Evolutionary conservation across 1,140 invertebrate species (phyloP), one percentile per base, ranked within the genome.

Genomic region (Ectropis grisescens): DNA sequence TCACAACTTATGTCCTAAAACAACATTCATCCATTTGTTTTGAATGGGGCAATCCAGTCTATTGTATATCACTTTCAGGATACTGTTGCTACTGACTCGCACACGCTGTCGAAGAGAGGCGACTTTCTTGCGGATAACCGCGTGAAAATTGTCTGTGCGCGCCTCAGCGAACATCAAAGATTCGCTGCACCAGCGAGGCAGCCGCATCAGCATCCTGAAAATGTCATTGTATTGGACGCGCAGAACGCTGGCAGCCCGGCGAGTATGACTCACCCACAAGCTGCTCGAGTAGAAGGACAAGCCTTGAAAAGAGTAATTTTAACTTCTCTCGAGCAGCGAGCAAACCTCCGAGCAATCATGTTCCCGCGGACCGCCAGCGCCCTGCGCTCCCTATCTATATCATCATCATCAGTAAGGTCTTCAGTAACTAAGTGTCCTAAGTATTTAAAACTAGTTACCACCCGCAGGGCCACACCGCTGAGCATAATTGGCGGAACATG

Each of bases 121-220:
- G 5, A 6, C 14, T 13, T 31, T 31, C 28, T 31, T 16, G 1
- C 27, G 4, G 1, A 31, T 11, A 8, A 22, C 23, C n/a, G 29
- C 16, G 2, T 31, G 16, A 11, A 13, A 32, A 4, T 12, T 11
- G 13, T 32, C 30, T 13, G 11, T 32, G 6, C 12, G 16, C 8
- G 30, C 19, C 12, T 22, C 30, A 1, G 30, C 16, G 9, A 32
- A 32, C 16, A 32, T 32, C 9, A 7, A 4, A 2, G 30, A 13
- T 2, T 11, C 27, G 7, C 27, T 28, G 27, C 27, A 28, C 5
- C 10, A 13, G 10, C 4, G 27, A 10, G n/a, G 7, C 3, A 32
- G 2, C 13, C 29, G 14, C 29, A 31, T 6, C 29, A 31, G 16
- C 29, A 31, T 19, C 29, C 15, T 31, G 6, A 19, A 31, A n/a